A percentile compares a stretch with the other conserved stretches of the same genome.
Conservation (phyloP, 2,113 vertebrate species). For the Rostratula benghalensis region DNA sequence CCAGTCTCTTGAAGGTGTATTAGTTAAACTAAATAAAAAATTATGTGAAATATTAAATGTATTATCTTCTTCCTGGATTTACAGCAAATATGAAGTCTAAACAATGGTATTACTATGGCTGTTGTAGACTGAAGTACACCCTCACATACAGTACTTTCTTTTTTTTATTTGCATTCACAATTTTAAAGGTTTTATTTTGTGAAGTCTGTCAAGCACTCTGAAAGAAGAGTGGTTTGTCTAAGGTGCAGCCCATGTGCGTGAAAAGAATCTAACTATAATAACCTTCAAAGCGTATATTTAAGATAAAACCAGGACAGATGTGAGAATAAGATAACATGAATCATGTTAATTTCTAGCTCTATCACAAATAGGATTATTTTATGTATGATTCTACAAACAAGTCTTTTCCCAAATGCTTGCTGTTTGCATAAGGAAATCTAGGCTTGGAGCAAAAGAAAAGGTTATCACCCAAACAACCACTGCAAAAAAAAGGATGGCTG, state of each 20-base stretch:
- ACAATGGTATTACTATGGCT: background rate
- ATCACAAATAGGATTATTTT: background rate
- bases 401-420: background rate
- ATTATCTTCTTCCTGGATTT: background rate
- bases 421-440: background rate
- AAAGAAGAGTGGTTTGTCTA: background rate
- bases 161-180: background rate
- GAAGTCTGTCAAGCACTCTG: background rate
- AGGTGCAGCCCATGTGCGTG: background rate
- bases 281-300: background rate
- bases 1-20: background rate
- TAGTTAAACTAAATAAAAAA: background rate
- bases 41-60: background rate
- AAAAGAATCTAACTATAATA: background rate
- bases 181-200: background rate
- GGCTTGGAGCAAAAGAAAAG: background rate
- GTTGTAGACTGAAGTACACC: background rate
- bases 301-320: background rate
- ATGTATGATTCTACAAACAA: background rate
- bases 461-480: background rate
- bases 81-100: background rate
- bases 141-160: background rate
- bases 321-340: background rate
- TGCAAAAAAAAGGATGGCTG: background rate
- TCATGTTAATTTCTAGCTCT: background rate